Evolutionary conservation across 1,140 invertebrate species (phyloP).

Genomic region (Aphis craccivora): DNA sequence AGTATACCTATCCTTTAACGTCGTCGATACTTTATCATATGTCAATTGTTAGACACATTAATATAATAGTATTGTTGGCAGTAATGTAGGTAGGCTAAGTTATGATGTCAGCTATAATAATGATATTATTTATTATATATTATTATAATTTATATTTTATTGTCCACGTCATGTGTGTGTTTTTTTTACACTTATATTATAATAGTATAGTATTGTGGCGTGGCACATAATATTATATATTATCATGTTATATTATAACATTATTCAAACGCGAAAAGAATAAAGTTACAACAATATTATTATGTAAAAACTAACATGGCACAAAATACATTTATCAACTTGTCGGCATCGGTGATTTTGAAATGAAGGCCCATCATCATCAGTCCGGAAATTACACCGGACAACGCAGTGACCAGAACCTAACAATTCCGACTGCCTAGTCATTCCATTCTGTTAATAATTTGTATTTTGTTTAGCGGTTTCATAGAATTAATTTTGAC

Average conservation of each 20-base stretch:
- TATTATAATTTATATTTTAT: neutral
- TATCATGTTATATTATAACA: neutral
- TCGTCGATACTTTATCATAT: neutral
- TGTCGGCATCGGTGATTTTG: constrained; percentile 5
- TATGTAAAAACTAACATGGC: neutral
- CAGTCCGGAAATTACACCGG: constrained; percentile 27
- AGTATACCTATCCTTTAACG: too few species aligned
- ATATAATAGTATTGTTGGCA: neutral
- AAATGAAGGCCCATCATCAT: neutral
- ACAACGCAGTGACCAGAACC: constrained; percentile 30
- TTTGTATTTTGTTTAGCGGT: neutral
- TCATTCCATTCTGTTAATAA: neutral
- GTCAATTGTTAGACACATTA: neutral
- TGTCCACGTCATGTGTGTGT: neutral
- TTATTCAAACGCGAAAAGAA: neutral
- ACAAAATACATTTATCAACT: constrained; percentile 2
- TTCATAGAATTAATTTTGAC: neutral
- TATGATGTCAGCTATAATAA: neutral
- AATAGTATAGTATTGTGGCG: neutral
- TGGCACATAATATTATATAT: neutral
- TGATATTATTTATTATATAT: neutral
- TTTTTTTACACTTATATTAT: constrained; percentile 4
- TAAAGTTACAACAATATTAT: neutral
- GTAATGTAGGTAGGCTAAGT: neutral
- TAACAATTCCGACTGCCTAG: neutral